Base-by-base conservation (phyloP, 2,797 vertebrate species). In the Somateria mollissima region DNA sequence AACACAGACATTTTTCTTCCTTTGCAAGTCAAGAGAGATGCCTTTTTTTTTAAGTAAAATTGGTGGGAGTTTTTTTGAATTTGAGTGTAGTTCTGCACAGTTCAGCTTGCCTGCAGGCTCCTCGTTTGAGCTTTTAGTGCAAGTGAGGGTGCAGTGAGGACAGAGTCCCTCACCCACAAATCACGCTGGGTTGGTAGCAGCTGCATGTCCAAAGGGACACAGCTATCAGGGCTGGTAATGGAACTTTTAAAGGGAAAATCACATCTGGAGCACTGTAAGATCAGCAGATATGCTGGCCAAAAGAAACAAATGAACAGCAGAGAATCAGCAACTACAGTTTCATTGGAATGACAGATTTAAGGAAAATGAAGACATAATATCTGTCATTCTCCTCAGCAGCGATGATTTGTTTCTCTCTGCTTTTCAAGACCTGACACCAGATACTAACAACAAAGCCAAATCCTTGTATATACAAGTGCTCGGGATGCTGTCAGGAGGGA, bases 1-100 rank as follows among this genome's bases (percentile, higher is more conserved):
- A n/a, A 24, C 61, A 37, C 3, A n/a, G 10, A 22, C 12, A 3
- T 61, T 73, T n/a, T 66, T 47, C 32, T 37, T 57, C 65, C 20
- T 43, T 64, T 47, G 21, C 14, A 82, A 45, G 36, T 41, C 62
- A 36, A 36, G 54, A n/a, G 25, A 39, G 28, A 51, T 56, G 47
- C 36, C 34, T 36, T 24, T 36, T 66, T 14, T 24, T 41, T 83
- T 11, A 53, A 45, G 4, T 61, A 32, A 75, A 75, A 41, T 41
- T 28, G 22, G 6, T 10, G 11, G 5, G 0, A 1, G 12, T 2
- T 45, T 45, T 34, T 30, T 12, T 25, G 64, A n/a, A 64, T 41
- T 20, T 78, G 43, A 37, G 6, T 39, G 11, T 17, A 45, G 56
- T 32, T 28, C 30, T 53, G 37, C 36, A 57, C 66, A 78, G 22